Conservation (phyloP, 64 coral and sea anemone genomes). For the Stichodactyla helianthus region DNA sequence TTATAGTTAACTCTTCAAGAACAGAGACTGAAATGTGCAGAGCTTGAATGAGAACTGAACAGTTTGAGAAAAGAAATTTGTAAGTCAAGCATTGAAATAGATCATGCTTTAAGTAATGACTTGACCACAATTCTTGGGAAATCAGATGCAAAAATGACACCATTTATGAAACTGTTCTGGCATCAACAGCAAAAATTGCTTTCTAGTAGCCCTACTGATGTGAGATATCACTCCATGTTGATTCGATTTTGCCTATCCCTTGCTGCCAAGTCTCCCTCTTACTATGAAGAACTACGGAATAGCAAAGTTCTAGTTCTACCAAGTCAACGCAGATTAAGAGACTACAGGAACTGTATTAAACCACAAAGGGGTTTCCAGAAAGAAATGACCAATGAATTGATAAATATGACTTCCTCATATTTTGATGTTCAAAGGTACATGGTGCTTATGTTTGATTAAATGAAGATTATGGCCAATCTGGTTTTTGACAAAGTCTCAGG, state of each 20-base stretch:
- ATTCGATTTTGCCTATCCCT: background rate
- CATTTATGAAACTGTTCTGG: background rate
- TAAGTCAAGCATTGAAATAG: conserved; percentile 19
- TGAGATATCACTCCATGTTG: background rate
- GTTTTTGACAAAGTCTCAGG: conserved; percentile 10
- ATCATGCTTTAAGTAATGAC: conserved; percentile 29
- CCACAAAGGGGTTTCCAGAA: background rate
- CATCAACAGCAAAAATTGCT: conserved; percentile 8
- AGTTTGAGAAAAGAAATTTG: conserved; percentile 10
- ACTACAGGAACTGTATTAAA: conserved; percentile 9
- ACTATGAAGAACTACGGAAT: background rate
- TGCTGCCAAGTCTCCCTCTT: conserved; percentile 19
- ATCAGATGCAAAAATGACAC: background rate
- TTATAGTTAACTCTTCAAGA: background rate
- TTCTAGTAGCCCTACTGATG: conserved; percentile 17
- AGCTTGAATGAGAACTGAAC: conserved; percentile 7
- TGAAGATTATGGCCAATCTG: background rate
- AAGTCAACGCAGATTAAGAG: conserved; percentile 22
- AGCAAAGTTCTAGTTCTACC: background rate
- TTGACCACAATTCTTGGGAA: conserved; percentile 4
- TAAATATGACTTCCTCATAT: conserved; percentile 22
- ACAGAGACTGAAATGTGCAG: background rate
- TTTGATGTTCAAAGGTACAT: conserved; percentile 54
- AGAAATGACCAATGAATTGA: no score
- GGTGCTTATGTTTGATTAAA: background rate